Conservation (phyloP, 2,888 invertebrate genomes). For the Leptinotarsa rubiginosa region DNA sequence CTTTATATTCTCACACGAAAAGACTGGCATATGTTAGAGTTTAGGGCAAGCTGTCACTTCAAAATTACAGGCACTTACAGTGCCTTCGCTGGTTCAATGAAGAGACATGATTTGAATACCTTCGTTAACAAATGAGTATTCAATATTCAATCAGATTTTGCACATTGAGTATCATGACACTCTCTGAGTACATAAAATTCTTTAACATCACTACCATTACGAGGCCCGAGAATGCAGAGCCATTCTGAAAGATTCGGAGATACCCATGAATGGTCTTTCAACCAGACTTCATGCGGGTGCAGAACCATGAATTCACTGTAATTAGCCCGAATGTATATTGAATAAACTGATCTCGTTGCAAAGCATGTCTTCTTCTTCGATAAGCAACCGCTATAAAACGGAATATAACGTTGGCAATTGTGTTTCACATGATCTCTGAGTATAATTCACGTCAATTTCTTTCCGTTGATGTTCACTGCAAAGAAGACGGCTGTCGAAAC, state of each 20-base stretch:
- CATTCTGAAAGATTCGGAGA: conserved; percentile 25
- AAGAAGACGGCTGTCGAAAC: neutral
- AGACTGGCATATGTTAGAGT: too few species aligned
- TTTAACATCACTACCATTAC: neutral
- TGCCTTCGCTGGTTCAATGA: too few species aligned
- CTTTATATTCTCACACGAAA: too few species aligned
- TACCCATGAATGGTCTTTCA: conserved; percentile 30
- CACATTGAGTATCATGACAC: neutral
- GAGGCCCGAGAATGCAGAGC: neutral
- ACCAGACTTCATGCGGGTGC: neutral
- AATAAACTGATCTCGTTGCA: conserved; percentile 31
- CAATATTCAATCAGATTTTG: too few species aligned
- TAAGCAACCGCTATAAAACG: conserved; percentile 8
- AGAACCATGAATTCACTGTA: conserved; percentile 29
- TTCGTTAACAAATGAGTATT: too few species aligned
- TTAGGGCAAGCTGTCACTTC: too few species aligned
- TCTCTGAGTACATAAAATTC: neutral
- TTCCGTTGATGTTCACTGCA: neutral
- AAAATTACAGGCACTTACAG: too few species aligned
- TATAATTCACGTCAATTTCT: neutral
- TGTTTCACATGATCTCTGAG: conserved; percentile 18
- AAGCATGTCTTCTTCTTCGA: conserved; percentile 31
- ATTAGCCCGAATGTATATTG: conserved; percentile 34
- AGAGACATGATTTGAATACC: too few species aligned
- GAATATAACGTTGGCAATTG: conserved; percentile 20